Evolutionary conservation across 2,113 vertebrate species (phyloP).

Genomic region (Xyrauchen texanus): DNA sequence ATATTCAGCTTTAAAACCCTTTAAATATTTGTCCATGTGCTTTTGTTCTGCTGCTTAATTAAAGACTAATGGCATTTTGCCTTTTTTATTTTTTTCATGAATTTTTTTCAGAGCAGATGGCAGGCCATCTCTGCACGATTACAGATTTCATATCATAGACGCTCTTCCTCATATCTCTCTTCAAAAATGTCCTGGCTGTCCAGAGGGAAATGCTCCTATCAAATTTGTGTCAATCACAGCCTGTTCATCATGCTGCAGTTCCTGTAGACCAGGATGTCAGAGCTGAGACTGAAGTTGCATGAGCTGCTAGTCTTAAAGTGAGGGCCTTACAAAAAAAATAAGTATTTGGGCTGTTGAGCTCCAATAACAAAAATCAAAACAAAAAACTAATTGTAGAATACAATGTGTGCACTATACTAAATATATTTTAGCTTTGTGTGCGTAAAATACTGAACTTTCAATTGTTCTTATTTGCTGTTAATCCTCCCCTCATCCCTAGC

Average conservation of each 20-base stretch:
- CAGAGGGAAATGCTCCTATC: neutral
- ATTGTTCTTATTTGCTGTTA: too few species aligned
- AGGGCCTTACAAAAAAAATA: too few species aligned
- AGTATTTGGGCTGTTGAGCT: too few species aligned
- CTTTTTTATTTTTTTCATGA: neutral
- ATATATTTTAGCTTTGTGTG: too few species aligned
- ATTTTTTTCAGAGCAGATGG: conserved; percentile 49
- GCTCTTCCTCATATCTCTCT: conserved; percentile 27
- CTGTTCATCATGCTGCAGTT: neutral
- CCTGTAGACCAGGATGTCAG: neutral
- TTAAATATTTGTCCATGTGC: neutral
- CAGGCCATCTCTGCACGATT: conserved; percentile 34
- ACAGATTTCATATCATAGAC: conserved; percentile 11
- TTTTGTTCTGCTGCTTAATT: conserved; percentile 4
- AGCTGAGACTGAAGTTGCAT: neutral
- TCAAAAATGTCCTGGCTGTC: neutral
- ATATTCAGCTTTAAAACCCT: neutral
- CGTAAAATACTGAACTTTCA: too few species aligned
- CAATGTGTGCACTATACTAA: too few species aligned
- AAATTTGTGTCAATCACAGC: neutral
- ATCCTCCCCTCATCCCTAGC: too few species aligned
- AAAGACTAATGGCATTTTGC: conserved; percentile 35
- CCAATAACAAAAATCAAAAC: too few species aligned
- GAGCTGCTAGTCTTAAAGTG: neutral
- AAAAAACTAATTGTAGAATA: too few species aligned